Conservation (phyloP, 2,113 vertebrate genomes). For the Pandion haliaetus region DNA sequence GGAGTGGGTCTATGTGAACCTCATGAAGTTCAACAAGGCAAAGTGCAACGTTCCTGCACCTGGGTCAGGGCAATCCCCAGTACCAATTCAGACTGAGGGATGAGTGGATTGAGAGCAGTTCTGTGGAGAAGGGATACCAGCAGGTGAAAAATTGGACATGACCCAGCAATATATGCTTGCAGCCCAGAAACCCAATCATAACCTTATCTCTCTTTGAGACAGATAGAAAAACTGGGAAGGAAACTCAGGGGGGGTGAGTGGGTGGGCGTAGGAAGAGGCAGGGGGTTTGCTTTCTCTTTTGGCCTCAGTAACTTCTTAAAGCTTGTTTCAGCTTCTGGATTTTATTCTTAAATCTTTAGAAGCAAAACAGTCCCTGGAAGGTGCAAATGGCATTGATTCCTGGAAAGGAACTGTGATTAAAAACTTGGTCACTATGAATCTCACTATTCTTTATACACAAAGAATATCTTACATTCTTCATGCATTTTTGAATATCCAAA, state of each 20-base stretch:
- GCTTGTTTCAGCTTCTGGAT: neutral
- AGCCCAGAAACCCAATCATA: rapidly evolving
- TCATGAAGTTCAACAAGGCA: neutral
- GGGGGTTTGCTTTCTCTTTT: neutral
- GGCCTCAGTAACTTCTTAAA: neutral
- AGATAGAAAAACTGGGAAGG: neutral
- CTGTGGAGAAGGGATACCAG: rapidly evolving
- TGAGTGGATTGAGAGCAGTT: neutral
- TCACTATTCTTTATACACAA: neutral
- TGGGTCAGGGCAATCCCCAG: rapidly evolving
- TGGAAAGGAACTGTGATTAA: neutral
- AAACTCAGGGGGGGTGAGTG: rapidly evolving
- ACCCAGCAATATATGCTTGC: neutral
- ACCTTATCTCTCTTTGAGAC: neutral
- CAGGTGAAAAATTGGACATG: neutral
- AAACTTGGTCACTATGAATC: neutral
- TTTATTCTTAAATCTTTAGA: neutral
- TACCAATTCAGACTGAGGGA: neutral
- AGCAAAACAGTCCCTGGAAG: neutral
- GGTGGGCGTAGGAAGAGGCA: too few species aligned
- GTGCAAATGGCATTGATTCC: neutral
- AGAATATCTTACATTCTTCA: neutral
- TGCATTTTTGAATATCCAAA: neutral
- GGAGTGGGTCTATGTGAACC: neutral
- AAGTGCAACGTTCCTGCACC: neutral